Conservation (phyloP, 1,140 invertebrate genomes). For the Heterodera carotae region DNA sequence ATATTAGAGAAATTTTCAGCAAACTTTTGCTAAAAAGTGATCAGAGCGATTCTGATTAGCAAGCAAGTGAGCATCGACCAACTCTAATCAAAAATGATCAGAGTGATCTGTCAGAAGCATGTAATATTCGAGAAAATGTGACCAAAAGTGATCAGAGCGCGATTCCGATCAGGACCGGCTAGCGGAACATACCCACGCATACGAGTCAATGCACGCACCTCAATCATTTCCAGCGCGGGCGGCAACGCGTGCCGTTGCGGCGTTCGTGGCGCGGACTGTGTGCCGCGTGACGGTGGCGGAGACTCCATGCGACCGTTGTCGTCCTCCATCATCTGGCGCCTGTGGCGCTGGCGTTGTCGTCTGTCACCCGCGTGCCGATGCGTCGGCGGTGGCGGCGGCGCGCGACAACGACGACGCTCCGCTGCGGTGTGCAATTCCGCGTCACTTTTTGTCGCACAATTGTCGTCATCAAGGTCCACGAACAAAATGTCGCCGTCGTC, state of each 20-base stretch:
- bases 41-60: too few relatives aligned
- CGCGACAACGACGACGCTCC: too few relatives aligned
- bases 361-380: background rate
- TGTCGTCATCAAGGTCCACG: background rate
- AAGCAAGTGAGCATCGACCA: too few relatives aligned
- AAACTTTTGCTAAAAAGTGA: too few relatives aligned
- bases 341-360: background rate
- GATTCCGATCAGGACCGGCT: too few relatives aligned
- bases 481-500: too few relatives aligned
- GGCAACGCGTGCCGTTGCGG: conserved; percentile 21
- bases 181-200: too few relatives aligned
- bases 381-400: too few relatives aligned
- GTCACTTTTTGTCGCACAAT: conserved; percentile 7
- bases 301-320: background rate
- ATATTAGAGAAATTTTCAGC: too few relatives aligned
- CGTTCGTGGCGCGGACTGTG: conserved; percentile 14
- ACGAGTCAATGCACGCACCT: conserved; percentile 30
- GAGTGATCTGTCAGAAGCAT: too few relatives aligned
- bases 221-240: conserved; percentile 36
- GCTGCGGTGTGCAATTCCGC: background rate
- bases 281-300: conserved; percentile 6
- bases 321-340: background rate
- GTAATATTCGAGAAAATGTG: too few relatives aligned
- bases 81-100: too few relatives aligned
- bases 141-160: background rate